Conservation (phyloP, 2,888 invertebrate species). For the Herminia tarsipennalis region DNA sequence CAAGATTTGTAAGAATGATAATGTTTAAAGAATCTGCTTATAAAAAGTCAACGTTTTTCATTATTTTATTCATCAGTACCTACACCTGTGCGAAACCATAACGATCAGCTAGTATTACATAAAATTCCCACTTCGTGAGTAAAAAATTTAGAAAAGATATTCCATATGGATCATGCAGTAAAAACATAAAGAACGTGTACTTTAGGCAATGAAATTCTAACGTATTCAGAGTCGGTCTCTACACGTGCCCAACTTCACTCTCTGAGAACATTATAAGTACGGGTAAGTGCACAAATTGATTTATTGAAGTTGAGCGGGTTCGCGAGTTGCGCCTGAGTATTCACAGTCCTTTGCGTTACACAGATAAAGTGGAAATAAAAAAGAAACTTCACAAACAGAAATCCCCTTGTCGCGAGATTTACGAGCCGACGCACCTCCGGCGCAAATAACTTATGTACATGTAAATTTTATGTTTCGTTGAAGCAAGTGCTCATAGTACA, state of each 20-base stretch:
- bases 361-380: constrained; percentile 84
- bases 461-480: constrained; percentile 77
- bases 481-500: constrained; percentile 55
- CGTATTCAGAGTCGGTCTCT: constrained; percentile 66
- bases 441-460: constrained; percentile 77
- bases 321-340: constrained; percentile 81
- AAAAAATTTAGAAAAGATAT: too few species aligned
- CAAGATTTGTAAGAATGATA: too few species aligned
- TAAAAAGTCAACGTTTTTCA: too few species aligned
- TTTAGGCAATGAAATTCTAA: constrained; percentile 60
- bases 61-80: too few species aligned
- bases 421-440: constrained; percentile 80
- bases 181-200: constrained; percentile 40
- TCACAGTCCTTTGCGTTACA: constrained; percentile 78
- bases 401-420: constrained; percentile 84
- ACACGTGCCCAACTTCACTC: constrained; percentile 69
- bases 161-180: constrained; percentile 19
- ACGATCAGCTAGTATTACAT: too few species aligned
- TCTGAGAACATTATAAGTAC: constrained; percentile 75
- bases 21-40: too few species aligned
- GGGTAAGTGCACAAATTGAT: constrained; percentile 84
- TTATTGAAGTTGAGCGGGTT: constrained; percentile 83
- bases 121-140: too few species aligned
- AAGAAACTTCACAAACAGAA: constrained; percentile 84
- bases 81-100: too few species aligned